Base-by-base conservation (phyloP, 2,113 vertebrate genomes). In the Mionectes macconnelli region DNA sequence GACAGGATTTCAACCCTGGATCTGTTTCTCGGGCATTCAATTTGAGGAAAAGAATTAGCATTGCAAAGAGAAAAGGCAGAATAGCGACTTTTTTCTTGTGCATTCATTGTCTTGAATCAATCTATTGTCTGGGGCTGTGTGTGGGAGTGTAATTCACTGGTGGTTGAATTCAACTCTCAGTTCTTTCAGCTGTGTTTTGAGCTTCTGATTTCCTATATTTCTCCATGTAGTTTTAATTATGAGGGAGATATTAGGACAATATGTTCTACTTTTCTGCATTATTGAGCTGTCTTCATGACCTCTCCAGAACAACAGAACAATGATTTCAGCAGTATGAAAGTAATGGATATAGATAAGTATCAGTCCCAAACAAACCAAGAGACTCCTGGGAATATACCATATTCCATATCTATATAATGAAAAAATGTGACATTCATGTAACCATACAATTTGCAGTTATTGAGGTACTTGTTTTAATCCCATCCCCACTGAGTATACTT, bases 61-160 rank as follows among this genome's bases (percentile, higher is more conserved):
- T 97, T 98, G 98, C 98, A 98, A 98, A 98, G 98, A 97, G 81
- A 87, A 92, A 94, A 76, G 74, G 84, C 69, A 97, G 97, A 98
- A 97, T 95, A 98, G 96, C 98, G 98, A 98, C 95, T 97, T 97
- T 97, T 97, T 97, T 97, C 98, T 98, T 98, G 97, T 97, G 80
- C 89, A 97, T 98, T 98, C 89, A 95, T 96, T 97, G 98, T 97
- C 95, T 97, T 99, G 97, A 99, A 99, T 99, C 97, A 97, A 74
- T 79, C 97, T 97, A 98, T 99, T 99, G 98, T 99, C 97, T 96
- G 76, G 47, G 88, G 87, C 80, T 96, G 90, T 77, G 84, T 97
- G 98, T 98, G 97, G 98, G 98, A 97, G 97, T 97, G 75, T 79
- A 96, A 93, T 96, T 96, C 96, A 96, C 87, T 94, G 90, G 78